phyloP scores from a whole-genome alignment of 2,113 vertebrate species.

The Tursiops truncatus region DNA sequence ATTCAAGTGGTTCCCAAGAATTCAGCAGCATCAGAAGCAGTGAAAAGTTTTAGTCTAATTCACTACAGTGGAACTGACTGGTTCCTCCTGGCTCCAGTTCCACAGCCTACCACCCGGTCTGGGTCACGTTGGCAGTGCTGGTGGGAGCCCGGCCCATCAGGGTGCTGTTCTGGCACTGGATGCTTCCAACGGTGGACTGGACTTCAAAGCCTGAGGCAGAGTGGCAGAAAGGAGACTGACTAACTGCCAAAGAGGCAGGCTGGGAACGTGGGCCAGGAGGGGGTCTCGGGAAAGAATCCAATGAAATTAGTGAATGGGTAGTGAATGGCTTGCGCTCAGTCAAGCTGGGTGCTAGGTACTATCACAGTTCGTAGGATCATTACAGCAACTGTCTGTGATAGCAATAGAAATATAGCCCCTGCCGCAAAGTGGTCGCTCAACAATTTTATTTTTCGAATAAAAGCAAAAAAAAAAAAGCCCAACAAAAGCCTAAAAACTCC shows the following conservation, averaged over 20 bases:
- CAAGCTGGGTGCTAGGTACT: neutral
- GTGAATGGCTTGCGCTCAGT: neutral
- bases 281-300: neutral
- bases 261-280: neutral
- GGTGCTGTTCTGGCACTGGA: neutral
- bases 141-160: neutral
- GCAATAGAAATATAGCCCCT: neutral
- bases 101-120: neutral
- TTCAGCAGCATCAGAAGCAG: neutral
- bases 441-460: neutral
- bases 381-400: neutral
- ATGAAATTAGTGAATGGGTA: neutral
- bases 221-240: neutral
- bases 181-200: neutral
- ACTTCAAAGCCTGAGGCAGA: neutral
- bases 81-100: neutral
- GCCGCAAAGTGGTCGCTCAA: neutral
- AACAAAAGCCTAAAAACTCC: neutral
- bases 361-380: neutral
- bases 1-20: neutral
- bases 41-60: neutral
- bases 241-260: conserved; percentile 7
- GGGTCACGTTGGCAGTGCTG: neutral
- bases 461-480: neutral
- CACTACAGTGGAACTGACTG: neutral